A percentile compares a stretch with the other conserved stretches of the same genome.
Evolutionary conservation across 2,113 vertebrate species (phyloP).

Genomic region (Upupa epops): DNA sequence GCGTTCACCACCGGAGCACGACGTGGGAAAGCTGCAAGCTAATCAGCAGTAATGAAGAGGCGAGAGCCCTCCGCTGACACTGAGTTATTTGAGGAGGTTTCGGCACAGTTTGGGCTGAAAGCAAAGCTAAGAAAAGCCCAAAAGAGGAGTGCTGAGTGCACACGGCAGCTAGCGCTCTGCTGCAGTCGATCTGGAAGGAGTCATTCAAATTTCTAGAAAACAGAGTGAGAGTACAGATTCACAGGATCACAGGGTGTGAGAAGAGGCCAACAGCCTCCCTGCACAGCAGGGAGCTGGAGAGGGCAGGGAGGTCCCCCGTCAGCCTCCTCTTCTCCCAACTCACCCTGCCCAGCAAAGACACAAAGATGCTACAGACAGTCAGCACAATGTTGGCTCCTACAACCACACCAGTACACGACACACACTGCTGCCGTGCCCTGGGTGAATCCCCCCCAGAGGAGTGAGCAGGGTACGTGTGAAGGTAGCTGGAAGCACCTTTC

Average conservation of each 20-base stretch:
- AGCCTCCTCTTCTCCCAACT: too few relatives aligned
- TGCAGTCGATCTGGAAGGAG: neutral
- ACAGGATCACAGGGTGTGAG: too few relatives aligned
- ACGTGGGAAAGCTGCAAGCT: slow-evolving; percentile 32
- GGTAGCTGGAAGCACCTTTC: neutral
- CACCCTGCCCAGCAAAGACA: too few relatives aligned
- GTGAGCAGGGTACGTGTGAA: neutral
- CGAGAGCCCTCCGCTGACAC: neutral
- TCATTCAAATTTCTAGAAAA: neutral
- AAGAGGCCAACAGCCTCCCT: too few relatives aligned
- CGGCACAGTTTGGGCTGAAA: neutral
- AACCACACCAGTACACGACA: neutral
- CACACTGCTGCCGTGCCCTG: neutral
- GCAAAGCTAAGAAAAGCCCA: neutral
- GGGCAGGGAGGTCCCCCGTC: too few relatives aligned
- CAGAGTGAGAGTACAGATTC: neutral
- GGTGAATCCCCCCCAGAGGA: neutral
- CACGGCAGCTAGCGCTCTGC: neutral
- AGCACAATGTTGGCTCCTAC: neutral
- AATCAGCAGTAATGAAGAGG: neutral
- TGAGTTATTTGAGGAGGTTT: neutral
- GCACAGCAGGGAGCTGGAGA: too few relatives aligned
- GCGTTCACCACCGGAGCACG: neutral
- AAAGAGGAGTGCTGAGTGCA: neutral
- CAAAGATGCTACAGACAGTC: neutral